phyloP scores from a whole-genome alignment of 2,797 vertebrate species.

The Microctenopoma steveboyesi region DNA sequence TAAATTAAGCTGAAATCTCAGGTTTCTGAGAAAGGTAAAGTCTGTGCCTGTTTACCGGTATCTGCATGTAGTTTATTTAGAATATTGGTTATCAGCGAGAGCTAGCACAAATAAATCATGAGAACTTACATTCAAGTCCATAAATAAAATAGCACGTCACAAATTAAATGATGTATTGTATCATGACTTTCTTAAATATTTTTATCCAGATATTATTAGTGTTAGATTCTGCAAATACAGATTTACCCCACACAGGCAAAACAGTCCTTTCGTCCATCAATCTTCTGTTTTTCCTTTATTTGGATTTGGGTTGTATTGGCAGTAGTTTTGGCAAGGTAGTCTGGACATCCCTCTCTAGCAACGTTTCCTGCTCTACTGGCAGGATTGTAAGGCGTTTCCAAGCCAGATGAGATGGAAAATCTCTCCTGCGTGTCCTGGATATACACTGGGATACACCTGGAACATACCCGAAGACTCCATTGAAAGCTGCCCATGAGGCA shows the following conservation, averaged over 20 bases:
- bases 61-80: not conserved
- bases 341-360: no score
- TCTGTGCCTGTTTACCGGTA: conserved; percentile 12
- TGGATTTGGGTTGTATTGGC: no score
- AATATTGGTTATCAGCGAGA: not conserved
- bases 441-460: no score
- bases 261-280: no score
- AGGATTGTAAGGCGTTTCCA: no score
- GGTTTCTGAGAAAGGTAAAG: conserved; percentile 15
- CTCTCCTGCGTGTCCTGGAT: no score
- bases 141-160: not conserved
- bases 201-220: not conserved
- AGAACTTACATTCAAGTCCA: not conserved
- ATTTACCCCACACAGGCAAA: not conserved
- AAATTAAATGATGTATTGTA: not conserved
- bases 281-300: no score
- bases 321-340: no score
- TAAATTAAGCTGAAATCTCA: conserved; percentile 23
- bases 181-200: not conserved
- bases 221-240: not conserved
- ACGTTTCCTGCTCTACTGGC: no score
- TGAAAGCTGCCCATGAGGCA: no score
- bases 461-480: no score
- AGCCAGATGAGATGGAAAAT: no score
- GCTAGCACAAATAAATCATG: conserved; percentile 1